Evolutionary conservation across 2,797 vertebrate genomes (phyloP), one percentile per base, ranked within the genome.

Genomic region (Chelonia mydas): DNA sequence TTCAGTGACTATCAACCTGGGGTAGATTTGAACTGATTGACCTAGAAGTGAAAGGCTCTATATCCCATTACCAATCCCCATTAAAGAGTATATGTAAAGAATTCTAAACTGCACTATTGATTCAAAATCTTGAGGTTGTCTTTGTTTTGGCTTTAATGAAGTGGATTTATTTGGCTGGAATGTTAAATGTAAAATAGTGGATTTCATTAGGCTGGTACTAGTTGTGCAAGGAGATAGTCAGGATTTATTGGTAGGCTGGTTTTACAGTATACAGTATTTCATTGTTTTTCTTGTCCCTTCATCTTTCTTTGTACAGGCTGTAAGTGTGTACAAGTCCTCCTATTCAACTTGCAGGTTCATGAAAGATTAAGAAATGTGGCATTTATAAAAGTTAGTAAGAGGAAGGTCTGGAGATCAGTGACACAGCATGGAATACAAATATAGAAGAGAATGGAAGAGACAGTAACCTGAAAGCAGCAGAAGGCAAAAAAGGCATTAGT

Each of bases 1-100:
- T 96, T 97, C 96, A 91, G 95, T 97, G 83, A 96, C 96, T 96
- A 95, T 85, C 92, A 95, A 96, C 90, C 94, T 97, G 94, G 68
- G 93, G 94, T 61, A 96, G 96, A 94, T 89, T 76, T 97, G 90
- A 96, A 97, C 97, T 95, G 86, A 93, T 37, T 97, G 96, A 97
- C 97, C 97, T 90, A 96, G 88, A 68, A 83, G 59, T 97, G 90
- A 96, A 96, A 97, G 96, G 55, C 81, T 57, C 28, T 86, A 92
- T 94, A 97, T 97, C 96, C 92, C 95, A 51, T 97, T 97, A 96
- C 96, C 0, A 95, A 86, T 11, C 79, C 45, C 59, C 50, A 79
- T 61, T 95, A 81, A 0, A 92, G 94, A 96, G 91, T 57, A 27
- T 78, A 61, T 65, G 94, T 78, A 86, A 79, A 87, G 84, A 86